These are phyloP conservation scores for Drosophila buzzatii DNA, from an alignment of 2,888 invertebrate genomes.

Conservation along the genomic window DNA sequence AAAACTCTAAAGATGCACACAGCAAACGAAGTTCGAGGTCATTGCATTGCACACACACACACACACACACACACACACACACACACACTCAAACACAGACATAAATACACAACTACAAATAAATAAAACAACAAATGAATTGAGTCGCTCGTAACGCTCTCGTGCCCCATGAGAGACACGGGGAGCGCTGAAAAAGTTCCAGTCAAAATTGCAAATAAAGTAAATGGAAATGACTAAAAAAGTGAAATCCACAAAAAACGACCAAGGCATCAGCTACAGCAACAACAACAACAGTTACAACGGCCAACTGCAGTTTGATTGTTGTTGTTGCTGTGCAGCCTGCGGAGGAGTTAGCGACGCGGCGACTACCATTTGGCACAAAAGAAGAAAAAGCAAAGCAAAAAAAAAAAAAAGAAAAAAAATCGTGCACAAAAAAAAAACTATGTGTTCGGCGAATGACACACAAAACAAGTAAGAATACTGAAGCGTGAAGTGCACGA, in stretches of 20 bases:
- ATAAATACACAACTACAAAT: constrained; percentile 32
- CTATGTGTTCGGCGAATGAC: constrained; percentile 42
- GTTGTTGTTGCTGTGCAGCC: constrained; percentile 14
- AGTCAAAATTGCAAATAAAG: constrained; percentile 67
- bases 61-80: constrained; percentile 6
- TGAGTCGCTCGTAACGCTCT: constrained; percentile 28
- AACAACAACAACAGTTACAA: constrained; percentile 24
- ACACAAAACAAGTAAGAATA: constrained; percentile 40
- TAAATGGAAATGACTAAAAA: constrained; percentile 68
- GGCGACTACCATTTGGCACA: constrained; percentile 49
- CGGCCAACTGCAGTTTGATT: constrained; percentile 45
- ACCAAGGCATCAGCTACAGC: constrained; percentile 32
- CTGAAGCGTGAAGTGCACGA: background rate
- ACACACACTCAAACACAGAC: constrained; percentile 8
- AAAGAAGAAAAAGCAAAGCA: constrained; percentile 29
- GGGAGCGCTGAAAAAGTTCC: constrained; percentile 57
- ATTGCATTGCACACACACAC: constrained; percentile 67
- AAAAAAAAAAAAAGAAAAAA: constrained; percentile 27
- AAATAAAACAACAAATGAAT: constrained; percentile 59
- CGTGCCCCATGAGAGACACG: constrained; percentile 17
- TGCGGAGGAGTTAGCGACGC: constrained; percentile 55
- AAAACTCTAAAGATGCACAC: constrained; percentile 65
- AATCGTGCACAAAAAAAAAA: constrained; percentile 24
- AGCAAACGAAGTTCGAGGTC: constrained; percentile 80
- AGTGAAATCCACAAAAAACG: constrained; percentile 66